These are phyloP conservation scores for Micromussa lordhowensis DNA, from an alignment of 92 coral and sea anemone species.

Conservation along the genomic window DNA sequence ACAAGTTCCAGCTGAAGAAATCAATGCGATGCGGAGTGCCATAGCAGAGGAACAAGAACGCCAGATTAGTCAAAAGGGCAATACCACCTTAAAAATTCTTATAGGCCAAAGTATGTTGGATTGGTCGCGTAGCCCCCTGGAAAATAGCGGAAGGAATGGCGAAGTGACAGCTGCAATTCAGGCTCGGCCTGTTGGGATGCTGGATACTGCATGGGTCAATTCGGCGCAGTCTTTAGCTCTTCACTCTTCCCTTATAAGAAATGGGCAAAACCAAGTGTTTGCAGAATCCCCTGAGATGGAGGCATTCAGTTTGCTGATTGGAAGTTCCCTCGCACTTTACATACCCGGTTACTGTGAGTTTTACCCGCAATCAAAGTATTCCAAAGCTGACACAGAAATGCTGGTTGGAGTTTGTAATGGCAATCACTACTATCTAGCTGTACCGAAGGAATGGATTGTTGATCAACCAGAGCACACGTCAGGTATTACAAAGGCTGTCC, in stretches of 20 bases:
- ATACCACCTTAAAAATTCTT: not conserved
- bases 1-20: not conserved
- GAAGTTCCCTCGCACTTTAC: not conserved
- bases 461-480: not conserved
- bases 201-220: not conserved
- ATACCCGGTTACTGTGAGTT: conserved; percentile 29
- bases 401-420: conserved; percentile 16
- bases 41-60: conserved; percentile 15
- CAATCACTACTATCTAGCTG: conserved; percentile 20
- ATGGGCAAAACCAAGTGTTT: not conserved
- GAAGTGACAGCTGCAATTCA: conserved; percentile 5
- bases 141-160: conserved; percentile 12
- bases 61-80: not conserved
- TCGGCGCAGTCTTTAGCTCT: not conserved
- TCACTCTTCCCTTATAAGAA: conserved; percentile 10
- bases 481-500: not conserved
- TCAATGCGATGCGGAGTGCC: not conserved
- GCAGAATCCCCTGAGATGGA: conserved; percentile 23
- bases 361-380: conserved; percentile 6
- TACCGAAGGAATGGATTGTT: conserved; percentile 7
- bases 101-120: conserved; percentile 14
- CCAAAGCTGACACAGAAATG: not conserved
- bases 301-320: not conserved
- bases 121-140: not conserved
- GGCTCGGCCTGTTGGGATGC: not conserved